Percentiles rank a stretch among this genome's conserved stretches.
phyloP scores from a whole-genome alignment of 2,888 invertebrate species.

The Dasypogon diadema region DNA sequence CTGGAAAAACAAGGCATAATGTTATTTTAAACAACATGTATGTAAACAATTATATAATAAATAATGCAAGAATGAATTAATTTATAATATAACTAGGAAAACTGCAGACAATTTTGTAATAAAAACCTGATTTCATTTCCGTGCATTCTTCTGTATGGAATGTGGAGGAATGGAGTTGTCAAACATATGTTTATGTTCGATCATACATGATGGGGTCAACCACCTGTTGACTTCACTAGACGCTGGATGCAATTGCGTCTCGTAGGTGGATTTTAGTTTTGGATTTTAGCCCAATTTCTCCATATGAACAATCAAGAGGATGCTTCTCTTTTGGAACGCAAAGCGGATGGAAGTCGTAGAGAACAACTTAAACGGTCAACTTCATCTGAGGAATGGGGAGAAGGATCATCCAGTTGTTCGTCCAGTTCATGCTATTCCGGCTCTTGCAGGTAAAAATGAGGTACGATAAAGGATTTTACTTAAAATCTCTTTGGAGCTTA shows the following conservation, averaged over 20 bases:
- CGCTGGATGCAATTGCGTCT: not conserved
- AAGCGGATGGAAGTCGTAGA: not conserved
- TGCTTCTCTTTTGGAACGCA: constrained; percentile 35
- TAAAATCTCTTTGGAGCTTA: not conserved
- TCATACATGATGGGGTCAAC: not conserved
- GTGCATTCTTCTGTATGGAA: not conserved
- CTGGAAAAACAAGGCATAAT: too few relatives aligned
- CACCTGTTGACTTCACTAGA: constrained; percentile 13
- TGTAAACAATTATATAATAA: too few relatives aligned
- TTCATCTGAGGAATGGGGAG: constrained; percentile 53
- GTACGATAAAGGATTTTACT: not conserved
- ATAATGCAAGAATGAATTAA: too few relatives aligned
- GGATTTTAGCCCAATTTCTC: not conserved
- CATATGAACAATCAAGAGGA: constrained; percentile 45
- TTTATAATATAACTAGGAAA: too few relatives aligned
- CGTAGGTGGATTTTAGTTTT: not conserved
- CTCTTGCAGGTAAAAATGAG: constrained; percentile 43
- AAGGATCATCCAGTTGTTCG: constrained; percentile 51
- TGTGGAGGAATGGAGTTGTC: not conserved
- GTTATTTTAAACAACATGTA: too few relatives aligned
- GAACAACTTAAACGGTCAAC: constrained; percentile 32
- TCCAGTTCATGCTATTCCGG: constrained; percentile 51
- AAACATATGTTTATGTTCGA: not conserved
- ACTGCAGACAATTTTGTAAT: too few relatives aligned
- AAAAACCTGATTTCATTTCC: not conserved